Evolutionary conservation across 2,113 vertebrate genomes (phyloP).

Genomic region (Ophiodon elongatus): DNA sequence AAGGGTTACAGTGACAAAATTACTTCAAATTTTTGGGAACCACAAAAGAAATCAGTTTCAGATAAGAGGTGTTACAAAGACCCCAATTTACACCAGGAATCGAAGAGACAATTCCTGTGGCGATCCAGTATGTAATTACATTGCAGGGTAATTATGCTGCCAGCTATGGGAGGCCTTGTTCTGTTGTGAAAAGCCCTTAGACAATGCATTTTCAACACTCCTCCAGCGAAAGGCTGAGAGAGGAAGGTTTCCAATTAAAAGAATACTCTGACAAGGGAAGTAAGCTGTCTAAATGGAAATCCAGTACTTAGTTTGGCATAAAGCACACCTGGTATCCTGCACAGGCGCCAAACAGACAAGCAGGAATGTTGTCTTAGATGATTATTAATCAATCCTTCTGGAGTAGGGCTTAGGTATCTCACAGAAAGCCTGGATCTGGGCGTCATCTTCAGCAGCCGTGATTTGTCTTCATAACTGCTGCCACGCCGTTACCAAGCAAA

Average conservation of each 20-base stretch:
- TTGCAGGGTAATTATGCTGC: slow-evolving; percentile 80
- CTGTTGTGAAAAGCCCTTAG: slow-evolving; percentile 76
- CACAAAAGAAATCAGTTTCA: slow-evolving; percentile 70
- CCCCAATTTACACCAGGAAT: slow-evolving; percentile 78
- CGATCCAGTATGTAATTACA: slow-evolving; percentile 81
- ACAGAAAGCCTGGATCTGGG: slow-evolving; percentile 27
- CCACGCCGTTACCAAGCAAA: slow-evolving; percentile 34
- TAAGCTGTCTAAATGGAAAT: slow-evolving; percentile 82
- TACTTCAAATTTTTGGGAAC: slow-evolving; percentile 55
- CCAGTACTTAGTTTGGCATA: slow-evolving; percentile 63
- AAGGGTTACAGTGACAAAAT: slow-evolving; percentile 55
- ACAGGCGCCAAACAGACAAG: slow-evolving; percentile 40
- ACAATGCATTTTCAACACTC: slow-evolving; percentile 72
- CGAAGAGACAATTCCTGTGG: slow-evolving; percentile 77
- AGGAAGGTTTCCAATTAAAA: slow-evolving; percentile 79
- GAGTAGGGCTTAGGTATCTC: slow-evolving; percentile 35
- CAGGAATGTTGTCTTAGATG: slow-evolving; percentile 54
- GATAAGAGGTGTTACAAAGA: slow-evolving; percentile 73
- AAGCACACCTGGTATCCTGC: slow-evolving; percentile 65
- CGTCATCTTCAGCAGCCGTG: background rate
- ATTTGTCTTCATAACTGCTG: slow-evolving; percentile 61
- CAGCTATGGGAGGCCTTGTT: slow-evolving; percentile 69
- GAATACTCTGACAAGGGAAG: slow-evolving; percentile 69
- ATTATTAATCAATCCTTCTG: slow-evolving; percentile 73
- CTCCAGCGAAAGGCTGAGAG: slow-evolving; percentile 49